These are phyloP conservation scores for Eurystomus gularis DNA, from an alignment of 2,113 vertebrate genomes.

Conservation along the genomic window DNA sequence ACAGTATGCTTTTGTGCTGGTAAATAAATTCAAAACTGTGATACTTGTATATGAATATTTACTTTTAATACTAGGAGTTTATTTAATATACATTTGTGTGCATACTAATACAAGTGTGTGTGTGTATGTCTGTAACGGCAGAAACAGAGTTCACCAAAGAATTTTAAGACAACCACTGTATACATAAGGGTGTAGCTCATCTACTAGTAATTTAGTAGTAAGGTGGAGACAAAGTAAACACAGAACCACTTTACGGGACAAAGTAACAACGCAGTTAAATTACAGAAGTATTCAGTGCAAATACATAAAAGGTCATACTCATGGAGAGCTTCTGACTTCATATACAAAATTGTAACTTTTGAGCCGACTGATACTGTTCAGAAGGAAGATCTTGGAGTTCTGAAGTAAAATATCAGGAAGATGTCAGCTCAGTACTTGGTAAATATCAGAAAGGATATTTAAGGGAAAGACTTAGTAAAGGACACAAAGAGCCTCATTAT, in stretches of 20 bases:
- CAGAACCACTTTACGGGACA: neutral
- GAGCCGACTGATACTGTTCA: neutral
- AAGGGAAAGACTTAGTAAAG: neutral
- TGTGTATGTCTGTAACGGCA: neutral
- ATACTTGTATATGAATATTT: neutral
- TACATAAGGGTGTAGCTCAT: neutral
- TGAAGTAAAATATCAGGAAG: neutral
- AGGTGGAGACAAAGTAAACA: neutral
- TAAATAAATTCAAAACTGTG: neutral
- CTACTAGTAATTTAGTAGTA: neutral
- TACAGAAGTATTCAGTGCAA: neutral
- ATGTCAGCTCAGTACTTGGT: neutral
- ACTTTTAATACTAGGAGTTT: neutral
- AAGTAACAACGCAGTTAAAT: neutral
- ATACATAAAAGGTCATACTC: neutral
- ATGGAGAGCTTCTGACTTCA: neutral
- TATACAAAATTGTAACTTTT: neutral
- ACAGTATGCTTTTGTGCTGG: neutral
- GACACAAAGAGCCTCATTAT: neutral
- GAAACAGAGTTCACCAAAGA: neutral
- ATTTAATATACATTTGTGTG: neutral
- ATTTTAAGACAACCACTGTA: neutral
- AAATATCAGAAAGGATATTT: neutral
- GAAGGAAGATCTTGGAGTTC: neutral
- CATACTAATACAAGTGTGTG: neutral